Conservation (phyloP, 2,113 vertebrate genomes). For the Psittacus erithacus region DNA sequence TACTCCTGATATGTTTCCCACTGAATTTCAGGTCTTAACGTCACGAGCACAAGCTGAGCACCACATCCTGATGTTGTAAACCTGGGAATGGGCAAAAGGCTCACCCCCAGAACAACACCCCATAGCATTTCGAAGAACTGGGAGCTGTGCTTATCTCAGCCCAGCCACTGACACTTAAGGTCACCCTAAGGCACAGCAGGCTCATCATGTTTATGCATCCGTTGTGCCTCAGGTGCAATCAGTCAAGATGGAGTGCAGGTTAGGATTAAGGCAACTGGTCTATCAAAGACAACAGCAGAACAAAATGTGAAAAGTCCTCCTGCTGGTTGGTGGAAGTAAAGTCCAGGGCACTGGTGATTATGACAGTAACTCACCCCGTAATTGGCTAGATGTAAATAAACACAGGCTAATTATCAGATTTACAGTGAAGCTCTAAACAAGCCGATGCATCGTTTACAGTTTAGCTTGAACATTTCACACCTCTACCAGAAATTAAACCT, state of each 20-base stretch:
- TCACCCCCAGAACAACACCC: not conserved
- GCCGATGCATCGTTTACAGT: not conserved
- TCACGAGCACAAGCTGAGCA: not conserved
- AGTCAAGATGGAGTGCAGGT: not conserved
- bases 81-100: not conserved
- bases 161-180: not conserved
- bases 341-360: not conserved
- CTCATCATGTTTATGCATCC: not conserved
- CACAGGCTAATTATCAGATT: not conserved
- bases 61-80: not conserved
- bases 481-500: not conserved
- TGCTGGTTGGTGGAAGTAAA: not conserved
- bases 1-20: not conserved
- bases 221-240: not conserved
- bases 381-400: not conserved
- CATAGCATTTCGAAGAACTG: not conserved
- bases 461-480: not conserved
- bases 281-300: not conserved
- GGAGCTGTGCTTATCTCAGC: not conserved
- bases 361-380: not conserved
- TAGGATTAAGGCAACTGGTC: not conserved
- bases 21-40: not conserved
- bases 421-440: not conserved
- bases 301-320: not conserved
- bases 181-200: not conserved